These are phyloP conservation scores for Garrulus glandarius DNA, from an alignment of 2,797 vertebrate genomes.

Conservation along the genomic window DNA sequence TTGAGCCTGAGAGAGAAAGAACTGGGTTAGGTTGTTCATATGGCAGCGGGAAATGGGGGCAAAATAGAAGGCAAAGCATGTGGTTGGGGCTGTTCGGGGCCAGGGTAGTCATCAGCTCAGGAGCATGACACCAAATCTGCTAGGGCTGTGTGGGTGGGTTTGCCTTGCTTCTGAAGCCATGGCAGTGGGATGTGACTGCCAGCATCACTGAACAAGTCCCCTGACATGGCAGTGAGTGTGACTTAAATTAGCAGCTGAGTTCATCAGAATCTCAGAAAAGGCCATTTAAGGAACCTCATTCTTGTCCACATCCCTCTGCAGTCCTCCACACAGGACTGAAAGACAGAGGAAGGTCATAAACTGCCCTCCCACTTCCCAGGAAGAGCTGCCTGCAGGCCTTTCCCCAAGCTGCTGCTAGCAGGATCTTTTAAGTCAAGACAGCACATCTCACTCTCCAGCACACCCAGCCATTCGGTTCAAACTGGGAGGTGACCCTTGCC, in stretches of 20 bases:
- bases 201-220: not conserved
- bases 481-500: not conserved
- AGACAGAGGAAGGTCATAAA: not conserved
- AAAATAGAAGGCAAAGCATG: not conserved
- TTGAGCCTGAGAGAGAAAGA: not conserved
- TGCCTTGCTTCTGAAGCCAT: not conserved
- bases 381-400: not conserved
- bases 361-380: not conserved
- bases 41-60: not conserved
- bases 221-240: not conserved
- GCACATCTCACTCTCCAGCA: not conserved
- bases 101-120: not conserved
- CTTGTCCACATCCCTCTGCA: not conserved
- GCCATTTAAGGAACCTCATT: not conserved
- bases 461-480: not conserved
- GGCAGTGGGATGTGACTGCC: not conserved
- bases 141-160: not conserved
- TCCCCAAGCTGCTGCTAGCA: not conserved
- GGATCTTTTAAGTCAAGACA: not conserved
- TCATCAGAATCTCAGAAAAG: not conserved
- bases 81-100: fast-evolving
- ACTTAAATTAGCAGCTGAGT: not conserved
- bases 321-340: not conserved
- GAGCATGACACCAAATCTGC: not conserved
- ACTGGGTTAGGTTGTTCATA: not conserved